These are phyloP conservation scores for Denticeps clupeoides DNA, from an alignment of 2,797 vertebrate genomes.

Conservation along the genomic window DNA sequence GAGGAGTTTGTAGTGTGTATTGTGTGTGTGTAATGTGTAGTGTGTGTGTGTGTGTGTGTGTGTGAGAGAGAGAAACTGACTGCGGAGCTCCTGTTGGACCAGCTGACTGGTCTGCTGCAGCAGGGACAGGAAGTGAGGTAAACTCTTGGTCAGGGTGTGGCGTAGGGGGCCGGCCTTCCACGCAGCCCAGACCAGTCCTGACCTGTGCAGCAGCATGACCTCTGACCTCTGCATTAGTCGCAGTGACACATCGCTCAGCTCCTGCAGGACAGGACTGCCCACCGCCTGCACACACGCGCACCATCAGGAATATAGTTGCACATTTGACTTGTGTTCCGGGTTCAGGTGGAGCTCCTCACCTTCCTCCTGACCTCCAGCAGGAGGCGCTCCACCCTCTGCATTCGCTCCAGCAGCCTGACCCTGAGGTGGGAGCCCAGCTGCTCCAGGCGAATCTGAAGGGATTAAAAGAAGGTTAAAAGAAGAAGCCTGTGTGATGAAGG, in stretches of 20 bases:
- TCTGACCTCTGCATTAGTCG: constrained; percentile 38
- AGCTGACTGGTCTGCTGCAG: constrained; percentile 56
- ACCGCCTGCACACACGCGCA: not conserved
- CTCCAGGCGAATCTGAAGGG: constrained; percentile 49
- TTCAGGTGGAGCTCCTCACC: constrained; percentile 30
- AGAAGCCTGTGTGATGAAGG: not conserved
- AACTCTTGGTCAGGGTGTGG: constrained; percentile 33
- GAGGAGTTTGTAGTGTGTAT: no score
- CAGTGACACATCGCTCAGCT: constrained; percentile 39
- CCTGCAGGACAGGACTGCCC: constrained; percentile 47
- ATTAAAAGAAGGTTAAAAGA: constrained; percentile 4
- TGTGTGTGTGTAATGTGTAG: no score
- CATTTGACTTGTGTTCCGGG: not conserved
- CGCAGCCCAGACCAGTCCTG: constrained; percentile 14
- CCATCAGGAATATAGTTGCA: not conserved
- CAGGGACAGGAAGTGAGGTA: constrained; percentile 50
- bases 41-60: no score
- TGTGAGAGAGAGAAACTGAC: constrained; percentile 48
- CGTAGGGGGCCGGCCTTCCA: constrained; percentile 53
- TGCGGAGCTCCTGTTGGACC: constrained; percentile 63
- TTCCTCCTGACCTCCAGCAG: constrained; percentile 52
- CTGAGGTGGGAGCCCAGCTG: constrained; percentile 48
- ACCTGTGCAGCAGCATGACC: constrained; percentile 31
- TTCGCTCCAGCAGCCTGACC: constrained; percentile 51
- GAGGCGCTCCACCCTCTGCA: constrained; percentile 47